phyloP scores from a whole-genome alignment of 2,113 vertebrate genomes.

The Excalfactoria chinensis region DNA sequence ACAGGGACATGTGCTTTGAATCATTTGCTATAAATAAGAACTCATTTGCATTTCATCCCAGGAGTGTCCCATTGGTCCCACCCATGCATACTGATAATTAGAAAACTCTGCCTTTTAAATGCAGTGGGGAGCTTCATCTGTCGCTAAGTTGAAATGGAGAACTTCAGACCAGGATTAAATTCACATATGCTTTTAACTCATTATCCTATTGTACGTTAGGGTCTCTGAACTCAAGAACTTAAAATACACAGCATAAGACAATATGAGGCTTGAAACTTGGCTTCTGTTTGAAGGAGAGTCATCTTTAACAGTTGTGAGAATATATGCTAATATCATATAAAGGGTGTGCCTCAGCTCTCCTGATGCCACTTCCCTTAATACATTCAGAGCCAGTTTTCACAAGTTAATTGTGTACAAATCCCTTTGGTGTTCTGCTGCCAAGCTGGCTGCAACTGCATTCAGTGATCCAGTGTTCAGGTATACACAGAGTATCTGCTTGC shows the following conservation, averaged over 20 bases:
- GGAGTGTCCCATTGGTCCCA: background rate
- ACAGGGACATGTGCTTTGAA: background rate
- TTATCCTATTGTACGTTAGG: background rate
- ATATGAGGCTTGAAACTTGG: background rate
- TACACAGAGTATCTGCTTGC: background rate
- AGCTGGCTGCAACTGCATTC: background rate
- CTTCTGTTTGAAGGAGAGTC: background rate
- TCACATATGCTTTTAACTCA: background rate
- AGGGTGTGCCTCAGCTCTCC: background rate
- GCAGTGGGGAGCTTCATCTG: background rate
- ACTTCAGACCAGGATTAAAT: background rate
- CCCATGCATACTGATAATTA: background rate
- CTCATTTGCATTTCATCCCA: background rate
- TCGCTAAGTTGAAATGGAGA: background rate
- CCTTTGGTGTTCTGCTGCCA: background rate
- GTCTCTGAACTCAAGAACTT: background rate
- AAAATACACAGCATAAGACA: background rate
- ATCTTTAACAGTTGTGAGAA: constrained; percentile 34
- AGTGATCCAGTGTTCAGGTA: background rate
- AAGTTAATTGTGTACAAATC: background rate
- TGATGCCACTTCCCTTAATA: background rate
- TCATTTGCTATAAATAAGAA: background rate
- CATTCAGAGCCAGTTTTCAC: background rate
- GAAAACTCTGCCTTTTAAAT: background rate
- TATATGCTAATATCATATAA: background rate